Evolutionary conservation across 2,888 invertebrate genomes (phyloP).

Genomic region (Sarcophaga caerulescens): DNA sequence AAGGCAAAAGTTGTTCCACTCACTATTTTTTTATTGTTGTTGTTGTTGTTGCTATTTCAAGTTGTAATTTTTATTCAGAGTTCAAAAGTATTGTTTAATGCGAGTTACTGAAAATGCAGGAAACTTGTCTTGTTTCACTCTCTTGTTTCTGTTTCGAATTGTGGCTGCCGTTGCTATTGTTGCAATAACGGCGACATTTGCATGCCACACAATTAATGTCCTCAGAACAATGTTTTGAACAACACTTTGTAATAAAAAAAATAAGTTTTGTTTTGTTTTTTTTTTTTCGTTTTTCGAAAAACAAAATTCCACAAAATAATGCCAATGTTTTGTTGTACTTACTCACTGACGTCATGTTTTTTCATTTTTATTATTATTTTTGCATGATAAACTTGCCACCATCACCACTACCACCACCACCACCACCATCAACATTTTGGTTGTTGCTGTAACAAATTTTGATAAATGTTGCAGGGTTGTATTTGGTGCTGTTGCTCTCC

Average conservation of each 20-base stretch:
- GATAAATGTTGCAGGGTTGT: not conserved
- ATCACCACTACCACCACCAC: too few relatives aligned
- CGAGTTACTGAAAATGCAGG: conserved; percentile 19
- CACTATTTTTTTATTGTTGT: not conserved
- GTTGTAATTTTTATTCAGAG: conserved; percentile 63
- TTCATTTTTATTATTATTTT: not conserved
- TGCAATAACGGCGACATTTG: conserved; percentile 58
- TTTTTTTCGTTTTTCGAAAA: not conserved
- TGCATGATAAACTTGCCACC: conserved; percentile 38
- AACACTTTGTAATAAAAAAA: not conserved
- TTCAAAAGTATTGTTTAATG: conserved; percentile 59
- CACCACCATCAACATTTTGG: not conserved
- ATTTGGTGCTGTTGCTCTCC: not conserved
- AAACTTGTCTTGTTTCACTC: conserved; percentile 35
- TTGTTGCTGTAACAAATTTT: conserved; percentile 3
- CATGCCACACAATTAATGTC: conserved; percentile 65
- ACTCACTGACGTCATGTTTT: conserved; percentile 33
- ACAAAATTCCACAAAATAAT: not conserved
- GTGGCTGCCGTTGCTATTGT: conserved; percentile 31
- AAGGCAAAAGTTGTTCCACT: conserved; percentile 46
- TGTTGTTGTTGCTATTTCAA: conserved; percentile 31
- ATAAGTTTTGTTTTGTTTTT: not conserved
- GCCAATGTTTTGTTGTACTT: not conserved
- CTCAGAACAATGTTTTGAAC: conserved; percentile 47
- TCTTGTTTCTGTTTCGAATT: not conserved